phyloP scores from a whole-genome alignment of 2,888 invertebrate genomes.

The Aethes cnicana region DNA sequence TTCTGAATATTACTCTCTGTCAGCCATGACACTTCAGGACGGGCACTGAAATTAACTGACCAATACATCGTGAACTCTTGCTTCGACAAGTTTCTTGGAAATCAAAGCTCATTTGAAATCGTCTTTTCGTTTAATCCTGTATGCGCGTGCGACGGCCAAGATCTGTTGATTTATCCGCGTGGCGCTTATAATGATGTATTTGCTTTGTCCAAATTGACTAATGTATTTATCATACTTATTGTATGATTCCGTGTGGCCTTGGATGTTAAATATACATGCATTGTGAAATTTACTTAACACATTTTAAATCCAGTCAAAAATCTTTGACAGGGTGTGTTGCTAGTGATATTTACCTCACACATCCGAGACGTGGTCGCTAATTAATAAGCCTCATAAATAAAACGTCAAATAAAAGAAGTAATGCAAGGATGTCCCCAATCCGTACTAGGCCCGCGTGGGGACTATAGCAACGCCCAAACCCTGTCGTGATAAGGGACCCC shows the following conservation, averaged over 20 bases:
- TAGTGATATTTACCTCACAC: too few relatives aligned
- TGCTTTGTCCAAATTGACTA: constrained; percentile 22
- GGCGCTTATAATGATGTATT: constrained; percentile 31
- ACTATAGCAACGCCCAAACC: too few relatives aligned
- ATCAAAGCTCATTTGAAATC: background rate
- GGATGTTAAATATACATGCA: too few relatives aligned
- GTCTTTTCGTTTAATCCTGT: background rate
- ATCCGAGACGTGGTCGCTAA: too few relatives aligned
- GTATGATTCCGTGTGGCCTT: constrained; percentile 17
- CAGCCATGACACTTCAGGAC: background rate
- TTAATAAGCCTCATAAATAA: too few relatives aligned
- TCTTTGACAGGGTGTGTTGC: too few relatives aligned
- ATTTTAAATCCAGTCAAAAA: too few relatives aligned
- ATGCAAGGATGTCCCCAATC: too few relatives aligned
- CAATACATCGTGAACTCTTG: background rate
- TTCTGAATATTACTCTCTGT: background rate
- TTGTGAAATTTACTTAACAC: background rate
- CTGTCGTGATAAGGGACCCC: too few relatives aligned
- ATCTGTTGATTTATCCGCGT: constrained; percentile 24
- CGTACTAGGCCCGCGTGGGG: too few relatives aligned
- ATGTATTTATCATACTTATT: constrained; percentile 9
- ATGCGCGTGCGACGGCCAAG: constrained; percentile 10
- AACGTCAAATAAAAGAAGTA: too few relatives aligned
- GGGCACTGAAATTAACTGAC: background rate
- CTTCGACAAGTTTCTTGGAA: too few relatives aligned